Evolutionary conservation across 2,113 vertebrate genomes (phyloP), one percentile per base, ranked within the genome.

Genomic region (Lamprologus speciosus): DNA sequence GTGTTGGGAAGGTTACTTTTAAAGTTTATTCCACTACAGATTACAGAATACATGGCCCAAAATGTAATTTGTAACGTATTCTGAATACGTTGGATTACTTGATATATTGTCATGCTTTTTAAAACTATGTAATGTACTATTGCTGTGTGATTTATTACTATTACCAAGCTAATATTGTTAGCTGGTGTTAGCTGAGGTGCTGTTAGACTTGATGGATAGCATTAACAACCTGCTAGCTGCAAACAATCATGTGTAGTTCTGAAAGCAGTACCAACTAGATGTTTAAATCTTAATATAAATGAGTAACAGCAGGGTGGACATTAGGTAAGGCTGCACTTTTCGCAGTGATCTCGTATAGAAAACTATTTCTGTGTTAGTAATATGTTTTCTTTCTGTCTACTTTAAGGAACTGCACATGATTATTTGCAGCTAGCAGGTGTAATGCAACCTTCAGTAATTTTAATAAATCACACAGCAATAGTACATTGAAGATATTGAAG

Each of bases 401-500:
- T 33, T 19, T 33, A 19, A 33, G 58, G 58, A 33, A 63, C 28
- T 63, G 58, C 58, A 35, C 9, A 63, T 35, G 31, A 35, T 63
- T 35, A 7, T 63, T 63, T 63, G 58, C 58, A 63, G 58, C 58
- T 35, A 63, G 28, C 31, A 63, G 31, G 28, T 35, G 16, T 63
- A 63, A 35, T 63, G 31, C 31, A 63, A 33, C 58, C 31, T 63
- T 63, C 4, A 35, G 16, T 63, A 0, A 33, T 63, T 11, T 19
- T 63, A 63, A 63, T 63, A 63, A 63, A 63, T 63, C 58, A 63
- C 58, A n/a, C 31, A 35, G 58, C 31, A n/a, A n/a, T n/a, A n/a
- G 31, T 11, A 35, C 23, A 57, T 9, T 8, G 7, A 58, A 63
- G 57, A 60, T 17, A 31, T 14, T 31, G 14, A 60, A 31, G 57